Base-by-base conservation (phyloP, 2,113 vertebrate genomes). In the Dasyornis broadbenti region DNA sequence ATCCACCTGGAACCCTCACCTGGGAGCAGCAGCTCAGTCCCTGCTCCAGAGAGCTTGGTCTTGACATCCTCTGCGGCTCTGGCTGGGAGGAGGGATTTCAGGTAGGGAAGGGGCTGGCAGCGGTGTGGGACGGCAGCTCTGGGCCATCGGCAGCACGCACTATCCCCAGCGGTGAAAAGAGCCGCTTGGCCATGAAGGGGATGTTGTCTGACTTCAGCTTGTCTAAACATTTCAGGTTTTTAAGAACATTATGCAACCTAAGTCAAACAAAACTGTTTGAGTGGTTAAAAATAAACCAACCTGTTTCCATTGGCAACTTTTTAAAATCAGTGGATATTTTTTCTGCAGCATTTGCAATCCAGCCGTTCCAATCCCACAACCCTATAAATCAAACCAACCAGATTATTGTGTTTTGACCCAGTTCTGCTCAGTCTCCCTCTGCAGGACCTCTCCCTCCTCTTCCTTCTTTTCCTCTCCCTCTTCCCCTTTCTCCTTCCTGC, bases 301-400 rank as follows among this genome's bases (percentile, higher is more conserved):
- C 59, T 78, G 64, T 83, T 93, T 75, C 50, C 42, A 44, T 13
- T 61, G 60, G 56, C 2, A 0, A 70, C 37, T 72, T 82, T 79
- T 65, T 35, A 0, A 77, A 64, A 82, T 86, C 65, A 28, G 69
- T 1, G 0, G 73, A 11, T 80, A 10, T 77, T 77, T 82, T 96
- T 91, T 72, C 89, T 94, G 93, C 86, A 87, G 91, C 37, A 30
- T 82, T 88, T 91, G 94, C 90, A 59, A 18, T 65, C 82, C 84
- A 77, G 57, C 87, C 22, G 0, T 69, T 89, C 45, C 94, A 92
- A 21, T 66, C 50, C 90, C 54, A 33, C 4, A 1, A 65, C 57
- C 71, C 69, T 87, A 28, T 87, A 79, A 87, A 87, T 82, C 93
- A 94, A 57, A 75, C 63, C 71, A 61, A 27, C 33, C n/a, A 33